Conservation (phyloP, 2,888 invertebrate genomes). For the Ethmia dodecea region DNA sequence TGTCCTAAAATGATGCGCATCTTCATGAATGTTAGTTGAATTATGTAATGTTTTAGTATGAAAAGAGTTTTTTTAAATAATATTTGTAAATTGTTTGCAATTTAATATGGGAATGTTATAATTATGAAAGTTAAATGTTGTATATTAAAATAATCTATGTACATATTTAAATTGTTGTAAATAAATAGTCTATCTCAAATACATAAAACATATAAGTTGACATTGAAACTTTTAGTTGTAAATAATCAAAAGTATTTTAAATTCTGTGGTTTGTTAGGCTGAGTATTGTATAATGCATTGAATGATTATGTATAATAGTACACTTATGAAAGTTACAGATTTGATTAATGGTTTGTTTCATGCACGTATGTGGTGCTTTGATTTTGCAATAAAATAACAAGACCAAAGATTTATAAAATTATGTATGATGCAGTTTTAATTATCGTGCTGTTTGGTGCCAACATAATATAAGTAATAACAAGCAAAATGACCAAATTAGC, state of each 20-base stretch:
- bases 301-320: too few species aligned
- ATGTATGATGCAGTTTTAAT: slow-evolving; percentile 37
- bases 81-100: slow-evolving; percentile 30
- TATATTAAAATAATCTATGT: slow-evolving; percentile 59
- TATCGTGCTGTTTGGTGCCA: slow-evolving; percentile 54
- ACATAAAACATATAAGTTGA: slow-evolving; percentile 18
- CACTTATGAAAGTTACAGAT: slow-evolving; percentile 13
- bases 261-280: slow-evolving; percentile 11
- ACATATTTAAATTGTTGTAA: slow-evolving; percentile 69
- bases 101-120: slow-evolving; percentile 36
- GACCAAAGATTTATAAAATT: slow-evolving; percentile 62
- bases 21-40: slow-evolving; percentile 37
- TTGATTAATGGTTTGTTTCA: slow-evolving; percentile 18
- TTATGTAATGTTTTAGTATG: slow-evolving; percentile 23
- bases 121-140: slow-evolving; percentile 57
- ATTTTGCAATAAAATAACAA: slow-evolving; percentile 52
- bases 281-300: slow-evolving; percentile 5
- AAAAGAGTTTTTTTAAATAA: slow-evolving; percentile 24
- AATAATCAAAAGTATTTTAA: slow-evolving; percentile 1
- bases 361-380: slow-evolving; percentile 27
- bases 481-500: too few species aligned
- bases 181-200: slow-evolving; percentile 65
- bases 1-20: slow-evolving; percentile 22
- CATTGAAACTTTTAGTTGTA: slow-evolving; percentile 20
- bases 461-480: slow-evolving; percentile 35